Conservation (phyloP, 1,140 invertebrate genomes). For the Pogonus chalceus region DNA sequence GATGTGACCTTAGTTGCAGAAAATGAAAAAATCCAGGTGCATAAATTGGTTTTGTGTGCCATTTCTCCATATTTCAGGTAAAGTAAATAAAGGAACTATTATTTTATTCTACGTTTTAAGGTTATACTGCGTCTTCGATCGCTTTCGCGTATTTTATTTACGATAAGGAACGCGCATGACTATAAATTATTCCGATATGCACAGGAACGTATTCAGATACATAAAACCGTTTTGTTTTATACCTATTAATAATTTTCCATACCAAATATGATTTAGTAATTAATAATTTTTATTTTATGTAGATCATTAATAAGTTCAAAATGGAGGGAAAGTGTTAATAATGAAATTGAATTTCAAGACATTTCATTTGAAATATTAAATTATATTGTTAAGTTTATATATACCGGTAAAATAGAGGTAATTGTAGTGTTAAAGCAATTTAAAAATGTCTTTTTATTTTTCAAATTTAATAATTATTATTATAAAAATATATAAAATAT, state of each 20-base stretch:
- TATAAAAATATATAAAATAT: neutral
- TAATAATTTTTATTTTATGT: neutral
- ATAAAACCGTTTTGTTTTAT: neutral
- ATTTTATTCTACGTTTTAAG: too few relatives aligned
- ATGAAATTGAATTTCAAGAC: neutral
- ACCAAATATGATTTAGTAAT: neutral
- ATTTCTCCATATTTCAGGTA: neutral
- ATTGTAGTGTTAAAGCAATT: neutral
- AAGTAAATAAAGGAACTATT: too few relatives aligned
- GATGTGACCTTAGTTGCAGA: neutral
- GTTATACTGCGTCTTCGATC: too few relatives aligned
- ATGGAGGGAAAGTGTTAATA: neutral
- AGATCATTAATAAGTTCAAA: neutral
- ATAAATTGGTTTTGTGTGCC: neutral
- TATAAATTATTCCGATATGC: too few relatives aligned
- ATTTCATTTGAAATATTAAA: neutral
- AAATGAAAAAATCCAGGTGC: neutral
- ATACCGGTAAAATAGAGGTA: neutral
- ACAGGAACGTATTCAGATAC: too few relatives aligned
- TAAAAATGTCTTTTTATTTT: neutral
- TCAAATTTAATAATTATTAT: neutral
- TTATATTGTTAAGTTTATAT: neutral
- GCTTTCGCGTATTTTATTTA: too few relatives aligned
- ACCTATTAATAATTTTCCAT: neutral
- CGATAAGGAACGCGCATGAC: too few relatives aligned